Evolutionary conservation across 2,888 invertebrate genomes (phyloP).

Genomic region (Dicyrtoma fusca): DNA sequence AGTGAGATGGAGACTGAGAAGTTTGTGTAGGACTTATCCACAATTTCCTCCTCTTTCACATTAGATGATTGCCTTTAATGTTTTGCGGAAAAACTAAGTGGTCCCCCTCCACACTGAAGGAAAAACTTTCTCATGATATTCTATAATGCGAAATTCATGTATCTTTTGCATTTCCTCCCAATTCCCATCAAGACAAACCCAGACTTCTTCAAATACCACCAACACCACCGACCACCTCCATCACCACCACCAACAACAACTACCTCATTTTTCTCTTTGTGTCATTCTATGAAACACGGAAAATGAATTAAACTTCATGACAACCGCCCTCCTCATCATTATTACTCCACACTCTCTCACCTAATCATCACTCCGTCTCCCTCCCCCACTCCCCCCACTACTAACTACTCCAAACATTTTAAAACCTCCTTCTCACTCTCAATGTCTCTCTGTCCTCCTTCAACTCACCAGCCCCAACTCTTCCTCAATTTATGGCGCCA

Average conservation of each 20-base stretch:
- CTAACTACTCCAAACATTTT: not conserved
- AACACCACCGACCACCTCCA: slow-evolving; percentile 12
- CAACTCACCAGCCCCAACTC: not conserved
- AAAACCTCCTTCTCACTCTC: too few species aligned
- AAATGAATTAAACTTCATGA: slow-evolving; percentile 56
- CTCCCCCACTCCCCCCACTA: slow-evolving; percentile 22
- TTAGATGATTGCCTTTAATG: slow-evolving; percentile 52
- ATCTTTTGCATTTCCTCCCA: slow-evolving; percentile 44
- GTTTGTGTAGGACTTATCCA: slow-evolving; percentile 31
- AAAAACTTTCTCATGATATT: slow-evolving; percentile 47
- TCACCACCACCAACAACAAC: slow-evolving; percentile 18
- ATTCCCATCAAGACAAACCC: slow-evolving; percentile 43
- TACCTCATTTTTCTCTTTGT: slow-evolving; percentile 49
- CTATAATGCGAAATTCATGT: slow-evolving; percentile 54
- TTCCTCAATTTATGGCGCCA: not conserved
- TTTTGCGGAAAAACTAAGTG: slow-evolving; percentile 50
- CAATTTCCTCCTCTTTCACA: slow-evolving; percentile 35
- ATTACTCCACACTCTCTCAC: slow-evolving; percentile 40
- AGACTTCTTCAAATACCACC: slow-evolving; percentile 28
- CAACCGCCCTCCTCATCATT: slow-evolving; percentile 44
- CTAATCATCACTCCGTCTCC: slow-evolving; percentile 40
- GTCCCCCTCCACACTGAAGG: slow-evolving; percentile 42
- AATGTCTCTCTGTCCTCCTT: too few species aligned
- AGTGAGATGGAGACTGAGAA: slow-evolving; percentile 20
- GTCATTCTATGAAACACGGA: slow-evolving; percentile 49